A percentile compares a stretch with the other conserved stretches of the same genome.
Evolutionary conservation across 2,888 invertebrate genomes (phyloP).

Genomic region (Platyscelio sp.): DNA sequence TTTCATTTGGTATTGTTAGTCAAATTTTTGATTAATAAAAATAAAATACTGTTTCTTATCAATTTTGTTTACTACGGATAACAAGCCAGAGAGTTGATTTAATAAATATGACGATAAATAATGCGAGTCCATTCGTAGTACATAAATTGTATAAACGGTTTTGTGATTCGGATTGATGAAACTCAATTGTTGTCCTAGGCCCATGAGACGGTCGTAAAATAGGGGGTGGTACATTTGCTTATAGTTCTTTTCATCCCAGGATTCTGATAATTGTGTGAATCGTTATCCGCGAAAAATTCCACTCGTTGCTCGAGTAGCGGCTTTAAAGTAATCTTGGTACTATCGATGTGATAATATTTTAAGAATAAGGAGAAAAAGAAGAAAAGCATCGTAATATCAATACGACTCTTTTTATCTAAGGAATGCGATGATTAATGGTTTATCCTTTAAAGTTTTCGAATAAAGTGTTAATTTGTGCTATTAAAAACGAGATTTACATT

Average conservation of each 20-base stretch:
- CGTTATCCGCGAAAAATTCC: conserved; percentile 28
- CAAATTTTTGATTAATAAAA: too few species aligned
- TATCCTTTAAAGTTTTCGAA: conserved; percentile 24
- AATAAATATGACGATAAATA: not conserved
- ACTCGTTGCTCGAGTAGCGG: conserved; percentile 11
- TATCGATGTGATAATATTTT: conserved; percentile 40
- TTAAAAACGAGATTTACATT: too few species aligned
- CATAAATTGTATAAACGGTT: not conserved
- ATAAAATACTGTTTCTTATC: not conserved
- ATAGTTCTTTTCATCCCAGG: too few species aligned
- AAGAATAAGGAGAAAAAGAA: conserved; percentile 26
- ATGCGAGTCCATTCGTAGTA: not conserved
- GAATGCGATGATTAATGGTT: conserved; percentile 36
- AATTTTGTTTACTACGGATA: not conserved
- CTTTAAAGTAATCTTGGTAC: conserved; percentile 24
- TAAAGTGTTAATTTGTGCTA: not conserved
- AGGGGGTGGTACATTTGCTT: too few species aligned
- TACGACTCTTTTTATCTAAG: conserved; percentile 24
- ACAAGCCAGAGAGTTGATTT: not conserved
- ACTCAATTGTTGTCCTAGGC: not conserved
- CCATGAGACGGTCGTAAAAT: too few species aligned
- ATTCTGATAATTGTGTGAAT: not conserved
- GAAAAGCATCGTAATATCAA: conserved; percentile 35
- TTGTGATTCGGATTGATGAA: not conserved
- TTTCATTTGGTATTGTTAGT: too few species aligned